Conservation (phyloP, 1,140 invertebrate genomes). For the Drosophila parabipectinata region DNA sequence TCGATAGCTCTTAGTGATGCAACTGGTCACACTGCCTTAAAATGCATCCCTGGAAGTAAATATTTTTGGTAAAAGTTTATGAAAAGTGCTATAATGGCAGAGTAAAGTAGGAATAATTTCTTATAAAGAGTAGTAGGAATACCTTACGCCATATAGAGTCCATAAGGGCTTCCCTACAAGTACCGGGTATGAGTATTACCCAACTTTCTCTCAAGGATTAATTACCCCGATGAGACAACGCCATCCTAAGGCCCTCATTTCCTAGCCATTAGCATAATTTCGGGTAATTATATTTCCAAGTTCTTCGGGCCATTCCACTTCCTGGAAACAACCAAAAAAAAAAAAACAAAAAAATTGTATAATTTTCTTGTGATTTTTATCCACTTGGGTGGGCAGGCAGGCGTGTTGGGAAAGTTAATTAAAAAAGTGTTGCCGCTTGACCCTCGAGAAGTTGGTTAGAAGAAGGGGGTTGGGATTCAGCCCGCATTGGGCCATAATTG, state of each 20-base stretch:
- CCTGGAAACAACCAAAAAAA: background rate
- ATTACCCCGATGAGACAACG: conserved; percentile 2
- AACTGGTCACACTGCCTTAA: too few species aligned
- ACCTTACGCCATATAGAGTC: too few species aligned
- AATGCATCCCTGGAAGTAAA: too few species aligned
- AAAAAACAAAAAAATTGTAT: conserved; percentile 8
- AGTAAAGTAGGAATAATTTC: background rate
- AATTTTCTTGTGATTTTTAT: conserved; percentile 25
- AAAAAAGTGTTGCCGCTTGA: conserved; percentile 61
- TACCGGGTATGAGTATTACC: too few species aligned
- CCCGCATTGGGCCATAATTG: conserved; percentile 56
- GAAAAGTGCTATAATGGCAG: background rate
- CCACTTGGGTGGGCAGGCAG: background rate
- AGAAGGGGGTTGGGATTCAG: background rate
- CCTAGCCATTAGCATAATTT: conserved; percentile 24
- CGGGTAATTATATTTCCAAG: conserved; percentile 30
- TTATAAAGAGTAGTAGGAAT: too few species aligned
- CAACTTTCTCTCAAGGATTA: background rate
- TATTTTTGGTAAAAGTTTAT: too few species aligned
- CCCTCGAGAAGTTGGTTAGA: conserved; percentile 13
- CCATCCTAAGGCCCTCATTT: background rate
- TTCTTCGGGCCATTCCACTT: background rate
- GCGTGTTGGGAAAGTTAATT: conserved; percentile 29
- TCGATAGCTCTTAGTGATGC: too few species aligned
- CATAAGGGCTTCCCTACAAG: too few species aligned